Conservation (phyloP, 1,140 invertebrate species). For the Saxidomus purpurata region DNA sequence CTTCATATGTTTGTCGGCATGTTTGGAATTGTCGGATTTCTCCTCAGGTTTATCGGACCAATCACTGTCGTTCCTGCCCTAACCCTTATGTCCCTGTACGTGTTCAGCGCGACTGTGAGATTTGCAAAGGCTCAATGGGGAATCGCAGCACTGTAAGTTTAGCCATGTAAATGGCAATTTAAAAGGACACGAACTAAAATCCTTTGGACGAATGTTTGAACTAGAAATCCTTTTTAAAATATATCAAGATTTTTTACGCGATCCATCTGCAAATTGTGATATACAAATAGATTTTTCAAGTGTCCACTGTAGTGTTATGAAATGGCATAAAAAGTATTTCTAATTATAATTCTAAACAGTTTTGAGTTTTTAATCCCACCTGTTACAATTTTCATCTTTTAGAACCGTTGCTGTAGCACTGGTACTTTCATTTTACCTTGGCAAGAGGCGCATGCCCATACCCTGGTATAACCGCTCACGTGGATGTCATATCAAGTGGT, state of each 20-base stretch:
- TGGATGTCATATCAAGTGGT: conserved; percentile 88
- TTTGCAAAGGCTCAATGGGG: conserved; percentile 86
- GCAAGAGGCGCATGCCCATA: conserved; percentile 90
- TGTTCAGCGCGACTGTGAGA: conserved; percentile 83
- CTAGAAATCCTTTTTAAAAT: no score
- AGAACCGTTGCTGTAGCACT: conserved; percentile 61
- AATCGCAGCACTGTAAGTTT: conserved; percentile 84
- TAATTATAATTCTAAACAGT: no score
- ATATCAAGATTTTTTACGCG: no score
- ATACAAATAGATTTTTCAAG: no score
- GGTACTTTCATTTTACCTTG: conserved; percentile 91
- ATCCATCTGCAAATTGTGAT: no score
- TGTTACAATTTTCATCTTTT: conserved; percentile 9
- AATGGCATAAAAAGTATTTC: no score
- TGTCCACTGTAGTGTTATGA: no score
- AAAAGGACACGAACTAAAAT: no score
- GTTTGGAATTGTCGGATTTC: conserved; percentile 81
- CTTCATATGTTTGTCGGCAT: conserved; percentile 78
- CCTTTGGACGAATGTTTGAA: no score
- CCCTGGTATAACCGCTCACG: conserved; percentile 89
- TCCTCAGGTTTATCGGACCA: conserved; percentile 87
- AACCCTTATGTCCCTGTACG: conserved; percentile 86
- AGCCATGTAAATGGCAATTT: no score
- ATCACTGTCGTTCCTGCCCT: conserved; percentile 87
- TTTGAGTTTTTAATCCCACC: no score